Evolutionary conservation across 2,797 vertebrate genomes (phyloP), one percentile per base, ranked within the genome.

Genomic region (Sebastes minor): DNA sequence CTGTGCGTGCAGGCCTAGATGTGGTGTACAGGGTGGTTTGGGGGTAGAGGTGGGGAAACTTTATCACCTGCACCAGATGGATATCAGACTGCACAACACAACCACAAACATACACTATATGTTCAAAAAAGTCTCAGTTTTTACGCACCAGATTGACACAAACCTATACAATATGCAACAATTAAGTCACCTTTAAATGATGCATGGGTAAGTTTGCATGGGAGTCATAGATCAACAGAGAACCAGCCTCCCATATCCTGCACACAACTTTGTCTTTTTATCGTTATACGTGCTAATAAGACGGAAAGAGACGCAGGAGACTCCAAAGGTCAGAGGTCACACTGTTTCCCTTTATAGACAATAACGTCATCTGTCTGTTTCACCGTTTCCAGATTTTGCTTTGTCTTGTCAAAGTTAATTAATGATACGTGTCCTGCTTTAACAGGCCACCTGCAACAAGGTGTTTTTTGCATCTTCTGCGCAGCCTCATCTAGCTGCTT

Each of bases 291-390:
- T 0, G 5, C 18, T 46, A 18, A 38, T 4, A 38, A 20, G 38
- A 4, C 3, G 20, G n/a, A 33, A 14, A 67, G n/a, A 68, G 46
- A 71, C 11, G 4, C 3, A 4, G 18, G 28, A 0, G 5, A 42
- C 56, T 22, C 16, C 55, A 23, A 38, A 4, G 87, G 87, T 89
- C 81, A 88, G 66, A 80, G 85, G 87, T 86, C 85, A 90, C 23
- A 12, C 20, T 3, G 53, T 49, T 53, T 64, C 56, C 20, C 5
- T 38, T 10, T 23, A 57, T 23, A 60, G 33, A n/a, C 14, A 52
- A 71, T 2, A 6, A 67, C 73, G 66, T 68, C 18, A 63, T 30
- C 2, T 11, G 27, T 55, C 1, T 10, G 4, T 25, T 35, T 14
- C 33, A 8, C 12, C 12, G 14, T 76, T 75, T 69, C 18, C 27